Conservation (phyloP, 2,888 invertebrate species). For the Eristalis intricaria region DNA sequence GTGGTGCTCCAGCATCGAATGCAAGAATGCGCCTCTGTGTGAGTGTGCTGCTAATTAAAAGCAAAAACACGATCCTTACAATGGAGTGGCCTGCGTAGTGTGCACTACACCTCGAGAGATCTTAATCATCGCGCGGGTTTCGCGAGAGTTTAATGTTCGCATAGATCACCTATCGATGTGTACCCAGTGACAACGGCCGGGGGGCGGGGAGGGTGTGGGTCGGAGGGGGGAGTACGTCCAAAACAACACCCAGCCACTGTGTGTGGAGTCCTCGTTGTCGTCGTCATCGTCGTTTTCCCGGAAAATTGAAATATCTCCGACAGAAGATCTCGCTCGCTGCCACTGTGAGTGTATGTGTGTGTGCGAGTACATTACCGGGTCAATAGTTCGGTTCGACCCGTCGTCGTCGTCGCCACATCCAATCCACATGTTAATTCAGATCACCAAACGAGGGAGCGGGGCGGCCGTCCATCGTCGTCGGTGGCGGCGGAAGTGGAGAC, state of each 20-base stretch:
- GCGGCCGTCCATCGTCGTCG: background rate
- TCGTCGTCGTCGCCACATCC: background rate
- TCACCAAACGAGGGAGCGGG: background rate
- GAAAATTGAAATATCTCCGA: slow-evolving; percentile 69
- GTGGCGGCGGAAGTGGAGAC: background rate
- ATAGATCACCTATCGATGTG: slow-evolving; percentile 70
- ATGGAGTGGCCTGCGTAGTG: slow-evolving; percentile 54
- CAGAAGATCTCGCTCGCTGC: slow-evolving; percentile 32
- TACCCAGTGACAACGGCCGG: slow-evolving; percentile 34
- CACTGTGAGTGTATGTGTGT: slow-evolving; percentile 21
- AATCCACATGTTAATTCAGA: slow-evolving; percentile 45
- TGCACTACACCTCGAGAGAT: slow-evolving; percentile 59
- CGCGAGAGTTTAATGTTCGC: slow-evolving; percentile 68
- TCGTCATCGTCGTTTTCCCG: slow-evolving; percentile 46
- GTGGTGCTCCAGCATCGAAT: background rate
- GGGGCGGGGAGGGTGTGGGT: background rate
- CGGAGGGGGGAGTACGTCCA: background rate
- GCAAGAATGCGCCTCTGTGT: background rate
- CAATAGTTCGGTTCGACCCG: slow-evolving; percentile 50
- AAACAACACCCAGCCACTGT: slow-evolving; percentile 39
- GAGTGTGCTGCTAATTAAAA: slow-evolving; percentile 64
- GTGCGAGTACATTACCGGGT: slow-evolving; percentile 51
- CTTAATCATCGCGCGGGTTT: slow-evolving; percentile 63
- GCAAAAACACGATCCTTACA: slow-evolving; percentile 64
- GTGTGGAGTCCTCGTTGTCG: slow-evolving; percentile 8